Percentiles rank a stretch among this genome's conserved stretches.
Conservation (phyloP, 2,797 vertebrate genomes). For the Anomalospiza imberbis region DNA sequence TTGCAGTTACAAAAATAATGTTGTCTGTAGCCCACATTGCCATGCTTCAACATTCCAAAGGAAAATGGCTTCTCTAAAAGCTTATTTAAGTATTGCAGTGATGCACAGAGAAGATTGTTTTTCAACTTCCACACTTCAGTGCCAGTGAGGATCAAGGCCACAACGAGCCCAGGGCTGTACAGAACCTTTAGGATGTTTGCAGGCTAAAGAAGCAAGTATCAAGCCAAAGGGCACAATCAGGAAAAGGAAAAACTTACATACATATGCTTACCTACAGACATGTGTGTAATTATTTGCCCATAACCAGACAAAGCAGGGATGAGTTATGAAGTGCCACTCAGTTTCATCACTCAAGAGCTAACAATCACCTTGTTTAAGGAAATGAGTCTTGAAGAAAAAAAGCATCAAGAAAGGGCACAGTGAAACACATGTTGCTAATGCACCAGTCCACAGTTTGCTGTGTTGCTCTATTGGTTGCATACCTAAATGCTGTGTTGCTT, state of each 20-base stretch:
- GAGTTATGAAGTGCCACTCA: background rate
- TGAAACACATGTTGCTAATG: rapidly evolving
- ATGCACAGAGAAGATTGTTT: background rate
- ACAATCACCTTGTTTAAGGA: background rate
- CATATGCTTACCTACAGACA: background rate
- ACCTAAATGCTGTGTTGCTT: background rate
- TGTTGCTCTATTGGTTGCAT: background rate
- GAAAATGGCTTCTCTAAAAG: background rate
- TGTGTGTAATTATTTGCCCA: background rate
- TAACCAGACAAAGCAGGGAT: background rate
- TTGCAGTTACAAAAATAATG: background rate
- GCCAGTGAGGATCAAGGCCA: background rate
- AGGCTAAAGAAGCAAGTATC: background rate
- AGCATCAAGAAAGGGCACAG: background rate
- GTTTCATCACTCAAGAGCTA: background rate
- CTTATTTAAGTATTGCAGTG: background rate
- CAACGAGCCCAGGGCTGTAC: background rate
- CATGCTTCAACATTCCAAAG: background rate
- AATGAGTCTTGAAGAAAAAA: background rate
- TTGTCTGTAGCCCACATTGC: background rate
- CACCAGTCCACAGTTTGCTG: background rate
- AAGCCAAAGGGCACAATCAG: background rate
- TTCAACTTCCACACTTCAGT: background rate
- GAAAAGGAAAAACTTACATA: background rate
- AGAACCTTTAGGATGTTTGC: background rate